phyloP scores from a whole-genome alignment of 2,797 vertebrate species.

The Hirundo rustica region DNA sequence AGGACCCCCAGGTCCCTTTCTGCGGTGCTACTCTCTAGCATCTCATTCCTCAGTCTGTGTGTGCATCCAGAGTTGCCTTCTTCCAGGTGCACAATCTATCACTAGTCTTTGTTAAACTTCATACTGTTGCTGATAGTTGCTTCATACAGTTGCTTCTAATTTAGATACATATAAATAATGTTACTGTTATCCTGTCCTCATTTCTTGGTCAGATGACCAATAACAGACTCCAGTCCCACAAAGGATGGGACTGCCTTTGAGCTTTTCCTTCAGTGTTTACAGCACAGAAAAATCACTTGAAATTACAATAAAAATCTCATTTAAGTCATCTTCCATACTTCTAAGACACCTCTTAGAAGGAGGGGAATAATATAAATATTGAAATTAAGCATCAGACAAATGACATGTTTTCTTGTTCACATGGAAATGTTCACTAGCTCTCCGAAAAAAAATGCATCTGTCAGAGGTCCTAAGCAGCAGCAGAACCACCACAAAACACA shows the following conservation, averaged over 20 bases:
- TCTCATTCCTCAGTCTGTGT: background rate
- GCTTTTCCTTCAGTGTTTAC: background rate
- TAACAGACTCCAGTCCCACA: background rate
- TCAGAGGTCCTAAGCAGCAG: background rate
- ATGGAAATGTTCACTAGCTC: background rate
- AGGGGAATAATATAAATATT: background rate
- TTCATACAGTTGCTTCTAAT: background rate
- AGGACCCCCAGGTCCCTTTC: background rate
- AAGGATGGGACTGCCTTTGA: background rate
- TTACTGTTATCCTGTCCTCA: background rate
- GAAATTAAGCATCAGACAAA: background rate
- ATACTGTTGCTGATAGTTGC: background rate
- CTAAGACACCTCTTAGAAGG: background rate
- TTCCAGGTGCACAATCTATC: background rate
- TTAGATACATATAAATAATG: background rate
- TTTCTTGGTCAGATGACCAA: background rate
- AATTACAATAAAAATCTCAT: background rate
- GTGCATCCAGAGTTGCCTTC: background rate
- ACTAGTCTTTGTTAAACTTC: background rate
- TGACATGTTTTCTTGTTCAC: background rate
- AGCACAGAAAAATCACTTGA: background rate
- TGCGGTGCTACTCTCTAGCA: fast-evolving
- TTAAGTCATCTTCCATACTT: background rate
- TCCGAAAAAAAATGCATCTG: background rate
- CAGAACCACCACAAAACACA: background rate